phyloP scores from a whole-genome alignment of 37 sponge, comb jelly and placozoan genomes.

The Diacarnus erythraeanus region DNA sequence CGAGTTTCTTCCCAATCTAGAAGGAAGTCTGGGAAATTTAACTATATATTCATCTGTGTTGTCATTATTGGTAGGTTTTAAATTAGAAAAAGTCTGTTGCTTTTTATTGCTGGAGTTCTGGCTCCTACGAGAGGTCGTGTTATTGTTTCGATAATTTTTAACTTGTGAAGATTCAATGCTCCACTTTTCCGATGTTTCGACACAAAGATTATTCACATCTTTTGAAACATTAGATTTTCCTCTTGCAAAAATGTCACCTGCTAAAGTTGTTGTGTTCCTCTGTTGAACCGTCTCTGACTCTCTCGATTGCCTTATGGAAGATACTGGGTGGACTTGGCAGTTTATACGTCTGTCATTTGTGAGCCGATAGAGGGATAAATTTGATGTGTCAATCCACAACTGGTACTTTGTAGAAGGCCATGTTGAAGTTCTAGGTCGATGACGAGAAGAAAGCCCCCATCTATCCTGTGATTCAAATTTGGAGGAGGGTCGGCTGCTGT shows the following conservation, averaged over 20 bases:
- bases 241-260: too few species aligned
- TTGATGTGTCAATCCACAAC: constrained; percentile 3
- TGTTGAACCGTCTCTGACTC: too few species aligned
- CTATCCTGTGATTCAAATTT: neutral
- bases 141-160: too few species aligned
- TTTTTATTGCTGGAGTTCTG: too few species aligned
- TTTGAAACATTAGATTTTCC: neutral
- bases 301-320: too few species aligned
- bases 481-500: too few species aligned
- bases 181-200: neutral
- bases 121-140: too few species aligned
- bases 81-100: too few species aligned
- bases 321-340: too few species aligned
- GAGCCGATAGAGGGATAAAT: neutral
- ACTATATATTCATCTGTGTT: neutral
- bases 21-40: neutral
- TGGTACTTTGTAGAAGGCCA: constrained; percentile 38
- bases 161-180: neutral
- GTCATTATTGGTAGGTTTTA: too few species aligned
- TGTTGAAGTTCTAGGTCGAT: constrained; percentile 24
- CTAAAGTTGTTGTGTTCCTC: too few species aligned
- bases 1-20: neutral
- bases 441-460: neutral
- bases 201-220: neutral
- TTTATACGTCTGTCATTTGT: neutral